phyloP scores from a whole-genome alignment of 2,888 invertebrate species.

The Dynastes hyllus region DNA sequence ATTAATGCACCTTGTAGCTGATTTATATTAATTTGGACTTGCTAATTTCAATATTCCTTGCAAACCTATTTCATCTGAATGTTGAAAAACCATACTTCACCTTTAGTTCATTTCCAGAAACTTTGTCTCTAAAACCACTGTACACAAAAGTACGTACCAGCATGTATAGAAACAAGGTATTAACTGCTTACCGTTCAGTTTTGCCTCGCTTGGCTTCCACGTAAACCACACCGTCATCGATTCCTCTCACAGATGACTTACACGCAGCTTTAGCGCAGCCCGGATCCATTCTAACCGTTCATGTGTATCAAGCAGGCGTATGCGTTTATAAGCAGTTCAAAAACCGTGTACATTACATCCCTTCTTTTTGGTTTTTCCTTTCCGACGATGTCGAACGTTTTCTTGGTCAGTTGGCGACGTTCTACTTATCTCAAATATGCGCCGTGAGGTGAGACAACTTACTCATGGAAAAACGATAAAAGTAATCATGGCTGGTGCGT shows the following conservation, averaged over 20 bases:
- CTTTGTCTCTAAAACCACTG: too few species aligned
- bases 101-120: too few species aligned
- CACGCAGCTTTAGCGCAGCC: conserved; percentile 14
- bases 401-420: conserved; percentile 25
- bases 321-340: not conserved
- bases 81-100: too few species aligned
- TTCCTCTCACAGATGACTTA: conserved; percentile 28
- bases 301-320: not conserved
- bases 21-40: too few species aligned
- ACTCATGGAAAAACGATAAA: too few species aligned
- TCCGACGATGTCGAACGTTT: not conserved
- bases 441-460: not conserved
- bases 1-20: too few species aligned
- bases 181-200: too few species aligned
- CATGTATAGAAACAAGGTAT: too few species aligned
- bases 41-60: too few species aligned
- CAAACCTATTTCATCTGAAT: too few species aligned
- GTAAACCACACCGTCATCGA: conserved; percentile 55
- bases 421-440: conserved; percentile 6
- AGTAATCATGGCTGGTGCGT: too few species aligned
- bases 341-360: not conserved
- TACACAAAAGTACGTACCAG: too few species aligned
- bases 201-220: not conserved
- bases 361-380: not conserved
- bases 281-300: conserved; percentile 14